phyloP scores from a whole-genome alignment of 2,888 invertebrate genomes.

The Torymus texanus region DNA sequence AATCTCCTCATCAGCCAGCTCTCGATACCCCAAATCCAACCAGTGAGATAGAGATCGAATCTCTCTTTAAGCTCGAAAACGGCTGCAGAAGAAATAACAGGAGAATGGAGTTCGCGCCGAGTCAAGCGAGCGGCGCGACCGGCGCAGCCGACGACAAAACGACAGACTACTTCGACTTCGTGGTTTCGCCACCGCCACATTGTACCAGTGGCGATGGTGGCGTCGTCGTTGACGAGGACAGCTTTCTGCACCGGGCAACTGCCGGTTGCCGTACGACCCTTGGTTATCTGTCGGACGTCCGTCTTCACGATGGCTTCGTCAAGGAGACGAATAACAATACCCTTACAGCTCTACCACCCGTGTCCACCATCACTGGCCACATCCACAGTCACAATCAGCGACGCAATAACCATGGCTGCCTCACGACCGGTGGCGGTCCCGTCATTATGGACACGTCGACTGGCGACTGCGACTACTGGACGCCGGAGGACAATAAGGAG shows the following conservation, averaged over 20 bases:
- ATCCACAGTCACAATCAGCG: constrained; percentile 61
- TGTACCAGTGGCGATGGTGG: constrained; percentile 76
- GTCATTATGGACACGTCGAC: constrained; percentile 79
- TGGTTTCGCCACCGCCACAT: constrained; percentile 81
- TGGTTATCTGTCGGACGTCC: constrained; percentile 33
- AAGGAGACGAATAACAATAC: constrained; percentile 80
- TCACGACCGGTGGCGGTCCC: constrained; percentile 73
- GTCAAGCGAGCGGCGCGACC: constrained; percentile 56
- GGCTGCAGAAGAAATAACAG: not conserved
- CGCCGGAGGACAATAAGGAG: constrained; percentile 75
- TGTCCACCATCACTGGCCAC: constrained; percentile 72
- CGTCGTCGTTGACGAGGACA: constrained; percentile 81
- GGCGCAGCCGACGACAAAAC: constrained; percentile 84
- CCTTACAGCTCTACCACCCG: constrained; percentile 74
- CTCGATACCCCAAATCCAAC: no score
- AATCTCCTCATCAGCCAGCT: no score
- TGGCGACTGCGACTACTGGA: constrained; percentile 83
- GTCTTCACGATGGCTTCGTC: constrained; percentile 65
- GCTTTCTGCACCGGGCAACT: constrained; percentile 75
- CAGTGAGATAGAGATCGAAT: not conserved
- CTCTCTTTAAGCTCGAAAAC: not conserved
- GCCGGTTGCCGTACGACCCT: constrained; percentile 61
- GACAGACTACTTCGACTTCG: constrained; percentile 93
- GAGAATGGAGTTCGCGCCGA: constrained; percentile 79
- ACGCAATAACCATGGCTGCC: constrained; percentile 36